These are phyloP conservation scores for Galerucella pusilla DNA, from an alignment of 2,888 invertebrate genomes.

Conservation along the genomic window DNA sequence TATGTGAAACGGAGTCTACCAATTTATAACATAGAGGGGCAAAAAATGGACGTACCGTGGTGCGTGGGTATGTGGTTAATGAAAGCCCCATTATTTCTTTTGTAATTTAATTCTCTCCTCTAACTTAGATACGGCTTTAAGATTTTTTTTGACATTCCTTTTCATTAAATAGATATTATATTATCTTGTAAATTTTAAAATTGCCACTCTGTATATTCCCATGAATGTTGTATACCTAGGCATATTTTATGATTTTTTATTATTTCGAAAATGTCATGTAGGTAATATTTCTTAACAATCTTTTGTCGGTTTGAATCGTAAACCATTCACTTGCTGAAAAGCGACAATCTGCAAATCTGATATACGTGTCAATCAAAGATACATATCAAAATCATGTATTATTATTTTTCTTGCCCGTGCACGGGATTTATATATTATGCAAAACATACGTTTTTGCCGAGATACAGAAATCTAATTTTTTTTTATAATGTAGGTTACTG, in stretches of 20 bases:
- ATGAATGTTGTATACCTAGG: neutral
- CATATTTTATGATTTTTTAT: neutral
- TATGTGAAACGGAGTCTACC: no score
- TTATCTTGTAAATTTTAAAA: neutral
- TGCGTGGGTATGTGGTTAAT: no score
- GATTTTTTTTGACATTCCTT: no score
- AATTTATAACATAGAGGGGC: no score
- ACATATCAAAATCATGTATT: slow-evolving; percentile 24
- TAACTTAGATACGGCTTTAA: no score
- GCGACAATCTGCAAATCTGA: slow-evolving; percentile 14
- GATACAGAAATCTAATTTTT: slow-evolving; percentile 2
- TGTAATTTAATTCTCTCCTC: no score
- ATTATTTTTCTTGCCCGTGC: slow-evolving; percentile 5
- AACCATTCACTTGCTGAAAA: slow-evolving; percentile 20
- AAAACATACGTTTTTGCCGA: slow-evolving; percentile 5
- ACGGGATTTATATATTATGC: slow-evolving; percentile 1
- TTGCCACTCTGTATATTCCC: neutral
- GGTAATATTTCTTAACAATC: slow-evolving; percentile 1
- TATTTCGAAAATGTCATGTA: neutral
- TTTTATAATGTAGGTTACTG: neutral
- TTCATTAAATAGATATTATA: neutral
- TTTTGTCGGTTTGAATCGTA: neutral
- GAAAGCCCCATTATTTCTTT: no score
- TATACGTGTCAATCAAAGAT: slow-evolving; percentile 20
- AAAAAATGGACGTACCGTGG: no score